These are phyloP conservation scores for Melikaiella ostensackeni DNA, from an alignment of 2,888 invertebrate species.

Conservation along the genomic window DNA sequence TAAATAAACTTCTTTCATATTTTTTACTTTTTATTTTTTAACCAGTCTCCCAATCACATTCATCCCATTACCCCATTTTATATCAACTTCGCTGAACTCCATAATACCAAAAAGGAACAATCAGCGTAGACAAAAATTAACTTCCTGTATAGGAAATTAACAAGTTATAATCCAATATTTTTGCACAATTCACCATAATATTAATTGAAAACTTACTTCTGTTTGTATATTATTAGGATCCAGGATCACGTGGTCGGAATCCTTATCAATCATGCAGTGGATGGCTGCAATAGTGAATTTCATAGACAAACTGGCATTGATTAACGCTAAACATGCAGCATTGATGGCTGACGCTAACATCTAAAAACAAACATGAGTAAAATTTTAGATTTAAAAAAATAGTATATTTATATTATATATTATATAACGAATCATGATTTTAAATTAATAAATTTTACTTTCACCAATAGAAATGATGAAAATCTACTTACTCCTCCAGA, in stretches of 20 bases:
- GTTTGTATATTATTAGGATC: slow-evolving; percentile 81
- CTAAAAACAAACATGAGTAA: slow-evolving; percentile 76
- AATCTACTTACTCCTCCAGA: slow-evolving; percentile 84
- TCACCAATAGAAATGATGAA: slow-evolving; percentile 2
- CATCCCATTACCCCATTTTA: too few species aligned
- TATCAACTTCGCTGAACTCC: too few species aligned
- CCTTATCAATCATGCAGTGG: slow-evolving; percentile 83
- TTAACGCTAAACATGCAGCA: slow-evolving; percentile 88
- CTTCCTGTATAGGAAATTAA: too few species aligned
- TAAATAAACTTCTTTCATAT: too few species aligned
- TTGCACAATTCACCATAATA: too few species aligned
- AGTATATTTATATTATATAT: too few species aligned
- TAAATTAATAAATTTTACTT: background rate
- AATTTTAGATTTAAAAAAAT: slow-evolving; percentile 45
- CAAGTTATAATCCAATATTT: too few species aligned
- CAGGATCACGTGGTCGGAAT: slow-evolving; percentile 80
- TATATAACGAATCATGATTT: slow-evolving; percentile 21
- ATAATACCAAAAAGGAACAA: too few species aligned
- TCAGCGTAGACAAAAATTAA: too few species aligned
- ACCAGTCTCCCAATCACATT: too few species aligned
- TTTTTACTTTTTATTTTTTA: too few species aligned
- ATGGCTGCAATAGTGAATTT: slow-evolving; percentile 89
- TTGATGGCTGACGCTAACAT: slow-evolving; percentile 90
- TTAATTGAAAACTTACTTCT: slow-evolving; percentile 75
- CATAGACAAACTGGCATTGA: slow-evolving; percentile 92